Conservation (phyloP, 2,888 invertebrate species). For the Cotesia congregata region DNA sequence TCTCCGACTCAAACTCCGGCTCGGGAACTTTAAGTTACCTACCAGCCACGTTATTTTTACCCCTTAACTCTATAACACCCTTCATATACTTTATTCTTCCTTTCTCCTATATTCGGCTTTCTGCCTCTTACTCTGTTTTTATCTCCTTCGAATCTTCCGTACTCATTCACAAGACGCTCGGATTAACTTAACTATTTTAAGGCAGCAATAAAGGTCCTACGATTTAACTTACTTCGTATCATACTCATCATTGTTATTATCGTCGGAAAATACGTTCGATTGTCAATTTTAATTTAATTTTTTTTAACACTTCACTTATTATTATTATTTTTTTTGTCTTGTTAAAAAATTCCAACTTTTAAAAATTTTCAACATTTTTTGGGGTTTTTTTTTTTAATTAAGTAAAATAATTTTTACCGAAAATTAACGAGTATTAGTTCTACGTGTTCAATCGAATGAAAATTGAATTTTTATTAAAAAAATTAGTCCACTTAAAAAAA, state of each 20-base stretch:
- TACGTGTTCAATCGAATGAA: no score
- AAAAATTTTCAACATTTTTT: no score
- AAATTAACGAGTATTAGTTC: no score
- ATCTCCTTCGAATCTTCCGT: constrained; percentile 47
- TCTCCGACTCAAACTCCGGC: constrained; percentile 47
- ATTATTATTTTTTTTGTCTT: no score
- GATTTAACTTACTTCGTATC: constrained; percentile 66
- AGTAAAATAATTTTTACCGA: no score
- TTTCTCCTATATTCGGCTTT: constrained; percentile 39
- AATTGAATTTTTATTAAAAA: no score
- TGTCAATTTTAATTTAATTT: constrained; percentile 30
- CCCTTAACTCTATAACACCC: constrained; percentile 36
- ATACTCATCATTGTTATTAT: constrained; percentile 51
- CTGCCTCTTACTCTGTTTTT: no score
- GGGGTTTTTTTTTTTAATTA: no score
- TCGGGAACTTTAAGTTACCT: constrained; percentile 14
- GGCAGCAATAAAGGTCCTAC: constrained; percentile 68
- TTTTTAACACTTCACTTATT: constrained; percentile 15
- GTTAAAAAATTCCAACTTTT: no score
- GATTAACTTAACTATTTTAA: constrained; percentile 69
- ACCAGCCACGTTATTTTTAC: constrained; percentile 6
- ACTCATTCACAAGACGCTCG: constrained; percentile 58
- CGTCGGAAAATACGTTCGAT: constrained; percentile 17
- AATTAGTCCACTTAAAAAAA: no score
- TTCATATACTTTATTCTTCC: constrained; percentile 43